These are phyloP conservation scores for Myopa tessellatipennis DNA, from an alignment of 2,888 invertebrate genomes.

Conservation along the genomic window DNA sequence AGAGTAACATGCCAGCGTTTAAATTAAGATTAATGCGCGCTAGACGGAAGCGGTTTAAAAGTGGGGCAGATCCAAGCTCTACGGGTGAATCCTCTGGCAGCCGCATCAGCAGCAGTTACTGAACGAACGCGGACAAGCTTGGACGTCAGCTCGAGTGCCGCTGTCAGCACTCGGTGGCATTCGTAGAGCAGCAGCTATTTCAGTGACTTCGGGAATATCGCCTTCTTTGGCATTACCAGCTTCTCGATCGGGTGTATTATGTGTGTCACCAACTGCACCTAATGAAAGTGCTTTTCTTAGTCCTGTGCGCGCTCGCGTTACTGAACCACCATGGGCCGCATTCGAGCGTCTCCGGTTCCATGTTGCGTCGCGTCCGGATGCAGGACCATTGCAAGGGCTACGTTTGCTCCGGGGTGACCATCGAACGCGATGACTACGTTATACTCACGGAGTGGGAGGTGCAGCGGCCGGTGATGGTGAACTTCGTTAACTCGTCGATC, in stretches of 20 bases:
- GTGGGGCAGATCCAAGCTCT: neutral
- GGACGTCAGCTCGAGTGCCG: neutral
- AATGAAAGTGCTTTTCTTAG: conserved; percentile 39
- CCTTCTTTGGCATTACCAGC: neutral
- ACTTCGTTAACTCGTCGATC: conserved; percentile 63
- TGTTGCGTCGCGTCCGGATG: conserved; percentile 63
- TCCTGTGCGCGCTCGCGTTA: conserved; percentile 38
- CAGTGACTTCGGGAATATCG: neutral
- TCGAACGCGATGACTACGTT: conserved; percentile 63
- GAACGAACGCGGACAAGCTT: conserved; percentile 11
- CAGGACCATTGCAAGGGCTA: conserved; percentile 63
- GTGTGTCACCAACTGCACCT: neutral
- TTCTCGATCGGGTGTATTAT: neutral
- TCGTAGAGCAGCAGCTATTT: no score
- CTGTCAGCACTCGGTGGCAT: neutral
- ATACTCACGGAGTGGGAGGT: conserved; percentile 62
- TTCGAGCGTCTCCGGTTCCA: conserved; percentile 51
- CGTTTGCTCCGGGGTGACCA: conserved; percentile 60
- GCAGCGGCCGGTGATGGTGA: conserved; percentile 59
- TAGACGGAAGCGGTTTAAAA: conserved; percentile 6
- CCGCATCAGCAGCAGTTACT: conserved; percentile 17
- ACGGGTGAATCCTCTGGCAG: neutral
- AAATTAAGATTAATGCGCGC: conserved; percentile 29
- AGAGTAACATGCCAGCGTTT: neutral
- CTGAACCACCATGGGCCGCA: conserved; percentile 27